Base-by-base conservation (phyloP, 2,888 invertebrate species). In the Lasius platythorax region DNA sequence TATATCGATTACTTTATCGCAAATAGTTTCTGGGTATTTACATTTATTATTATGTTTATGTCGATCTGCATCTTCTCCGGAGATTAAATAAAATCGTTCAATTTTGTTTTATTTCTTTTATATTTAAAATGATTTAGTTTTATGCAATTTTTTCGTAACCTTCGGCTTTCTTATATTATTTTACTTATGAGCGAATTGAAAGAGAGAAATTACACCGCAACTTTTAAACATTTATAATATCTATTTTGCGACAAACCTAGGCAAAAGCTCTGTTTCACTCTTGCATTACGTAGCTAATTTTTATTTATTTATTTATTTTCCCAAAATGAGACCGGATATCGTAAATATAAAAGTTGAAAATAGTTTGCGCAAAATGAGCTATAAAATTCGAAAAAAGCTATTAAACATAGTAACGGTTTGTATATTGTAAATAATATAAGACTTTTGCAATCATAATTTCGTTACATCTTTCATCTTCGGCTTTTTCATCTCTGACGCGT, bases 271-370 rank as follows among this genome's bases (percentile, higher is more conserved):
- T 37, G 12, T 66, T 23, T 43, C 28, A 18, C 28, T 11, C 1
- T 40, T 53, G 8, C n/a, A n/a, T 53, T 53, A 53, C 46, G 64
- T 46, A 28, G 33, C 40, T 37, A 37, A 37, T 43, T 63, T 70
- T 30, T 11, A 40, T 23, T 23, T 23, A 23, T 23, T 23, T 56
- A 56, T 83, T 84, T 67, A 73, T 58, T 79, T 53, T 53, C 50
- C 67, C 3, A 18, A 73, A 73, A 66, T 33, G 50, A 72, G 61
- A 73, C 56, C 73, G 72, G 67, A 73, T 37, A 61, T 73, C 64
- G 23, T 5, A 56, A 37, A 68, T 43, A 33, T 66, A 67, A 68
- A 33, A 74, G n/a, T 3, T n/a, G 0, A 12, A 67, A 70, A 40
- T 23, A 2, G 23, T 70, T 61, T 9, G 9, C 3, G 0, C 50